A percentile compares a stretch with the other conserved stretches of the same genome.
Evolutionary conservation across 2,888 invertebrate species (phyloP).

Genomic region (Oscheius sp.): DNA sequence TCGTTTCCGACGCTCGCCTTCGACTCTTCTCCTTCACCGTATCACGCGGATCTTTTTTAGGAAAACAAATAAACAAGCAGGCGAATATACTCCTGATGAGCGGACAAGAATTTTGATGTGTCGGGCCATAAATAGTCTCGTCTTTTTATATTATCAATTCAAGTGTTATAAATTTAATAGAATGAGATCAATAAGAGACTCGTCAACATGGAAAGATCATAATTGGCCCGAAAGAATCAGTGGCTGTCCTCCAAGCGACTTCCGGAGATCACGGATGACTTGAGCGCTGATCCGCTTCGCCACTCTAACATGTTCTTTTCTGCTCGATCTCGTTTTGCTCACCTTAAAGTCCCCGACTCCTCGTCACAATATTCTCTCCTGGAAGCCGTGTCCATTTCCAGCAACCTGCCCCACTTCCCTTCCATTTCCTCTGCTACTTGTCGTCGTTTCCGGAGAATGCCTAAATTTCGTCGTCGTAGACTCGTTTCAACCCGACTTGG

Average conservation of each 20-base stretch:
- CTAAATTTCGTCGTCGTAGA: not conserved
- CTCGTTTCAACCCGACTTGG: not conserved
- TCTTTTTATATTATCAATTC: too few relatives aligned
- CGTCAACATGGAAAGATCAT: not conserved
- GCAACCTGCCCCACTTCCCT: slow-evolving; percentile 23
- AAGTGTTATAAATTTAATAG: too few relatives aligned
- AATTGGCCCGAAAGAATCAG: not conserved
- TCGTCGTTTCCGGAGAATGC: not conserved
- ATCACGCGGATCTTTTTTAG: too few relatives aligned
- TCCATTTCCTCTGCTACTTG: slow-evolving; percentile 10
- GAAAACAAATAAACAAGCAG: too few relatives aligned
- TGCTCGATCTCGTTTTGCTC: not conserved
- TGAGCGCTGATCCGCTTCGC: slow-evolving; percentile 19
- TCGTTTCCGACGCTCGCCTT: too few relatives aligned
- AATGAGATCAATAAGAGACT: not conserved
- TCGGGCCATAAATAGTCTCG: too few relatives aligned
- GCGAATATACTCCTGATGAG: too few relatives aligned
- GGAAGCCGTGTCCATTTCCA: not conserved
- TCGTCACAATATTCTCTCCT: not conserved
- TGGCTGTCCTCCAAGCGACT: not conserved
- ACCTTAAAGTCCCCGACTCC: slow-evolving; percentile 15
- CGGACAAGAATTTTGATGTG: not conserved
- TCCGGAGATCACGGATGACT: slow-evolving; percentile 28
- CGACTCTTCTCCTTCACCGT: too few relatives aligned
- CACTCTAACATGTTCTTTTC: slow-evolving; percentile 1